Evolutionary conservation across 1,140 invertebrate species (phyloP).

Genomic region (Drosophila kepulauana): DNA sequence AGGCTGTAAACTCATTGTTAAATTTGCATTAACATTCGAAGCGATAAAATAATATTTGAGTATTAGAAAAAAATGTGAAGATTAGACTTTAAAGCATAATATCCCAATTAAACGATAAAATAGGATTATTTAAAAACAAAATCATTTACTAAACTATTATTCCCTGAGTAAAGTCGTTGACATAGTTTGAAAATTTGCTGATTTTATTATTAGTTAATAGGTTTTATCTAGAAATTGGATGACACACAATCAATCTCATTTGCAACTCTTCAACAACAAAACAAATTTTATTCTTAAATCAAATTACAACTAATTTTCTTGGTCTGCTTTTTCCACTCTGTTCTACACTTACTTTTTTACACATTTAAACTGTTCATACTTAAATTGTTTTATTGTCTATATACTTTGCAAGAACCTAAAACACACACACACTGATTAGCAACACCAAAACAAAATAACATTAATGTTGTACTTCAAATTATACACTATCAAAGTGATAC

Average conservation of each 20-base stretch:
- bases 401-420: conserved; percentile 24
- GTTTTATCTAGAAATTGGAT: neutral
- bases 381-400: conserved; percentile 5
- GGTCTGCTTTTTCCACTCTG: conserved; percentile 18
- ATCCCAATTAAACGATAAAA: no score
- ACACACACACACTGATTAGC: conserved; percentile 9
- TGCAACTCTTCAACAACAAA: neutral
- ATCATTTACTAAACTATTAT: no score
- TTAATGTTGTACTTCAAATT: conserved; percentile 30
- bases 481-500: conserved; percentile 1
- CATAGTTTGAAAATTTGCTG: no score
- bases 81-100: no score
- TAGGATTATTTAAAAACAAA: no score
- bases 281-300: neutral
- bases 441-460: conserved; percentile 6
- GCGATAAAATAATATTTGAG: no score
- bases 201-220: neutral
- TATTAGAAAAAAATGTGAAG: no score
- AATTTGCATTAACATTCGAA: no score
- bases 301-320: conserved; percentile 8
- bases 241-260: neutral
- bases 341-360: conserved; percentile 6
- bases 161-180: no score
- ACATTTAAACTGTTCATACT: neutral
- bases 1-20: no score